Conservation (phyloP, 2,797 vertebrate genomes). For the Craterocephalus amniculus region DNA sequence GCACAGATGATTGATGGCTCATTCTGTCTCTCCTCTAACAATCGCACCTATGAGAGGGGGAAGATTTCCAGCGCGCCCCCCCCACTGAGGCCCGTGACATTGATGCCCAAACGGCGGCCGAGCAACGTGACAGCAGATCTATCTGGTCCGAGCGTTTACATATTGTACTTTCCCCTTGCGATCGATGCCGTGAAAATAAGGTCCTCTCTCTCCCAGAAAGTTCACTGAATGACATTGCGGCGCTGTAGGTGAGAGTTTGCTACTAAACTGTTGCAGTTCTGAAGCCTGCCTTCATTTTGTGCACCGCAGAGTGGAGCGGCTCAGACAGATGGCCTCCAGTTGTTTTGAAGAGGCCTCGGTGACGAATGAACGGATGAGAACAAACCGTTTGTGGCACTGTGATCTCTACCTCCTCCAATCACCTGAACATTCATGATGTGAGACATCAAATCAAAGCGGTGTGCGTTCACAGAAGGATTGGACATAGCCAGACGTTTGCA, state of each 20-base stretch:
- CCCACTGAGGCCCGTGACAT: conserved; percentile 61
- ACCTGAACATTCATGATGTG: not conserved
- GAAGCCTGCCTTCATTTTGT: conserved; percentile 28
- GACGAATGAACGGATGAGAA: conserved; percentile 61
- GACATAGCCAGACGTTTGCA: conserved; percentile 16
- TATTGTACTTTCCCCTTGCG: conserved; percentile 63
- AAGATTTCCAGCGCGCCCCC: conserved; percentile 52
- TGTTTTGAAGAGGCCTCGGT: conserved; percentile 68
- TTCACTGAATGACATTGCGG: conserved; percentile 67
- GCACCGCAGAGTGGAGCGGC: conserved; percentile 43
- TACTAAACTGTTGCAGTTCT: conserved; percentile 10
- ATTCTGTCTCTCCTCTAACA: conserved; percentile 68
- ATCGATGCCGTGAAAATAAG: conserved; percentile 83
- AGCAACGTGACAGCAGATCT: conserved; percentile 80
- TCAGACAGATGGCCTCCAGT: conserved; percentile 67
- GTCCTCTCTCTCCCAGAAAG: conserved; percentile 74
- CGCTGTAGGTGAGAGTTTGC: conserved; percentile 14
- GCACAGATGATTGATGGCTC: conserved; percentile 80
- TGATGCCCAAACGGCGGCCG: conserved; percentile 60
- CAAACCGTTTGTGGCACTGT: conserved; percentile 42
- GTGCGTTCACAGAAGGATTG: conserved; percentile 9
- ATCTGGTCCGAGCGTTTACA: conserved; percentile 72
- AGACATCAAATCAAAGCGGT: conserved; percentile 20
- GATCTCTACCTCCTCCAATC: conserved; percentile 26
- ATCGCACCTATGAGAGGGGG: conserved; percentile 72